phyloP scores from a whole-genome alignment of 2,113 vertebrate genomes.

The Trematomus loennbergii region DNA sequence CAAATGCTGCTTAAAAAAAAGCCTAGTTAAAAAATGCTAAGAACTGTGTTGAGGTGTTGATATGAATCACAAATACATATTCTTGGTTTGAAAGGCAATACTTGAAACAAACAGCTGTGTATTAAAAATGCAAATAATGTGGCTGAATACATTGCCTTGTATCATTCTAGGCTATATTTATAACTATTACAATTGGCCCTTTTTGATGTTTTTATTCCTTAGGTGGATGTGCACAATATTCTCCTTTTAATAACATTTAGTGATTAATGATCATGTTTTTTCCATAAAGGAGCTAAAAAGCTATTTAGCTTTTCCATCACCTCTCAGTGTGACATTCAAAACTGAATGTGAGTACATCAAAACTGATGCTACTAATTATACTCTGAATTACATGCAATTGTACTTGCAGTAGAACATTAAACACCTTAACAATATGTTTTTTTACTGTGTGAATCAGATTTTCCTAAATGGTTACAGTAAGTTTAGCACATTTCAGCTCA shows the following conservation, averaged over 20 bases:
- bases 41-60: background rate
- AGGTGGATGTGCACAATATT: too few relatives aligned
- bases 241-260: too few relatives aligned
- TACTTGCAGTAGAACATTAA: background rate
- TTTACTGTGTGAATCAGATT: background rate
- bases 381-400: background rate
- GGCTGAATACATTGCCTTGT: too few relatives aligned
- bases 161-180: too few relatives aligned
- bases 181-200: too few relatives aligned
- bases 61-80: too few relatives aligned
- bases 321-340: background rate
- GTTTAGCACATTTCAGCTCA: conserved; percentile 67
- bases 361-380: background rate
- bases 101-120: background rate
- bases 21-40: background rate
- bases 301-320: background rate
- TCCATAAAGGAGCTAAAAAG: background rate
- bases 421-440: background rate
- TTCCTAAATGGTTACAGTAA: background rate
- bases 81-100: background rate
- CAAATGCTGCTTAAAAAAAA: background rate
- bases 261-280: background rate
- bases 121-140: too few relatives aligned
- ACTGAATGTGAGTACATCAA: background rate
- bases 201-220: too few relatives aligned